Evolutionary conservation across 2,113 vertebrate genomes (phyloP).

Genomic region (Daboia siamensis): DNA sequence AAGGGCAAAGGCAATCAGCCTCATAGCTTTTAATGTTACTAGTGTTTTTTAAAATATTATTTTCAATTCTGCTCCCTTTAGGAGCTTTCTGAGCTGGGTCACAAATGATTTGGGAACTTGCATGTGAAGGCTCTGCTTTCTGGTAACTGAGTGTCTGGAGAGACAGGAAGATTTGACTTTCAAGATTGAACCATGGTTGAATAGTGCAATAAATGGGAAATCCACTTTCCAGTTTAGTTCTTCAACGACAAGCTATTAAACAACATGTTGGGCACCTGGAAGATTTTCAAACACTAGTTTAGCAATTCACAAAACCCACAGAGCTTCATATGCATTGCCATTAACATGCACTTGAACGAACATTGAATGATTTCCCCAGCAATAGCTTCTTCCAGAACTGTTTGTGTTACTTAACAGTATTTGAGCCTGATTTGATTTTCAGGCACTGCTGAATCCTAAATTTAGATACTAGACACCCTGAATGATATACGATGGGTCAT

Average conservation of each 20-base stretch:
- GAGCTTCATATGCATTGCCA: background rate
- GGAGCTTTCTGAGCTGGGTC: constrained; percentile 38
- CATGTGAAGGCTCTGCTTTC: constrained; percentile 34
- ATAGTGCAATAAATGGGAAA: constrained; percentile 4
- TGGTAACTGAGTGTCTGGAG: background rate
- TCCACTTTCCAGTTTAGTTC: constrained; percentile 10
- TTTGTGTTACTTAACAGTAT: background rate
- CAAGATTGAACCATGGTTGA: background rate
- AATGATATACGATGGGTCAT: background rate
- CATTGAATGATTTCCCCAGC: background rate
- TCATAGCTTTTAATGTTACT: constrained; percentile 61
- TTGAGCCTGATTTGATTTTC: constrained; percentile 7
- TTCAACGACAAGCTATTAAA: background rate
- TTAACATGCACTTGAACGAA: background rate
- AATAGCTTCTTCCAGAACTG: background rate
- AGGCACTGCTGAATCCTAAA: background rate
- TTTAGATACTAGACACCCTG: background rate
- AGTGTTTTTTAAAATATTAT: constrained; percentile 35
- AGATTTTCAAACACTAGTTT: background rate
- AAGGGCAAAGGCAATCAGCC: constrained; percentile 69
- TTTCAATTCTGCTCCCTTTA: constrained; percentile 51
- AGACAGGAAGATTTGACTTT: background rate
- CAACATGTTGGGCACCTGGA: background rate
- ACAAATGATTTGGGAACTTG: constrained; percentile 1
- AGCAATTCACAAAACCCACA: background rate